Evolutionary conservation across 37 sponge, comb jelly and placozoan species (phyloP).

Genomic region (Eunapius fragilis): DNA sequence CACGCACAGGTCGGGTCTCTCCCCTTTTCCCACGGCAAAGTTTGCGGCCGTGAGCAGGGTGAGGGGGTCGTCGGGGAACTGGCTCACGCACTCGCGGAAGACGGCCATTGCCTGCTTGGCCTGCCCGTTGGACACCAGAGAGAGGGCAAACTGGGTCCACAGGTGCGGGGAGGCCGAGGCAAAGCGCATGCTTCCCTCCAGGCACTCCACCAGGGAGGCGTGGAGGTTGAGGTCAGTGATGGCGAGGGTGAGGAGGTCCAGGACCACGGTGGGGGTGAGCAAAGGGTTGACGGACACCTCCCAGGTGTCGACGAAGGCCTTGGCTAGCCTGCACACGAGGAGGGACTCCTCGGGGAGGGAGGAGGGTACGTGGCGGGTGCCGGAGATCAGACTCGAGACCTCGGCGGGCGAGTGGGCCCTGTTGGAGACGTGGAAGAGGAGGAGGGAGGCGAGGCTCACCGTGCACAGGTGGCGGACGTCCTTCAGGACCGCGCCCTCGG

Average conservation of each 20-base stretch:
- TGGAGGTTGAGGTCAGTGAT: slow-evolving; percentile 17
- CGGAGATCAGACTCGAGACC: neutral
- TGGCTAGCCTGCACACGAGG: slow-evolving; percentile 35
- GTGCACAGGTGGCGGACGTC: slow-evolving; percentile 30
- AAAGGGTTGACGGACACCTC: slow-evolving; percentile 7
- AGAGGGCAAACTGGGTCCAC: slow-evolving; percentile 68
- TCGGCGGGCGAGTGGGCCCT: slow-evolving; percentile 5
- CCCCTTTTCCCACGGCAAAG: slow-evolving; percentile 40
- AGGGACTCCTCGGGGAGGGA: slow-evolving; percentile 40
- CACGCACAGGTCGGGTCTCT: slow-evolving; percentile 35
- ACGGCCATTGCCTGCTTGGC: slow-evolving; percentile 54
- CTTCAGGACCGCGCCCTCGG: slow-evolving; percentile 29
- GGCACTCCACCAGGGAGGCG: slow-evolving; percentile 27
- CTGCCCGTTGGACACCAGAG: slow-evolving; percentile 26
- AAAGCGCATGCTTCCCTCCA: slow-evolving; percentile 51
- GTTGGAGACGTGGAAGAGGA: slow-evolving; percentile 45
- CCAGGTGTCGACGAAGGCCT: slow-evolving; percentile 35
- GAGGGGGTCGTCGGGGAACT: slow-evolving; percentile 47
- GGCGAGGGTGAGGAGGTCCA: slow-evolving; percentile 38
- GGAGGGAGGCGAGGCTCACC: slow-evolving; percentile 42
- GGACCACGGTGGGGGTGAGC: slow-evolving; percentile 16
- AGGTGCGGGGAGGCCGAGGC: slow-evolving; percentile 31
- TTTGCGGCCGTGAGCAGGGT: slow-evolving; percentile 38
- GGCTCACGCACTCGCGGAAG: slow-evolving; percentile 48
- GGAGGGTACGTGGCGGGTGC: slow-evolving; percentile 15